A percentile compares a stretch with the other conserved stretches of the same genome.
phyloP scores from a whole-genome alignment of 2,888 invertebrate genomes.

The Leptopilina syphax region DNA sequence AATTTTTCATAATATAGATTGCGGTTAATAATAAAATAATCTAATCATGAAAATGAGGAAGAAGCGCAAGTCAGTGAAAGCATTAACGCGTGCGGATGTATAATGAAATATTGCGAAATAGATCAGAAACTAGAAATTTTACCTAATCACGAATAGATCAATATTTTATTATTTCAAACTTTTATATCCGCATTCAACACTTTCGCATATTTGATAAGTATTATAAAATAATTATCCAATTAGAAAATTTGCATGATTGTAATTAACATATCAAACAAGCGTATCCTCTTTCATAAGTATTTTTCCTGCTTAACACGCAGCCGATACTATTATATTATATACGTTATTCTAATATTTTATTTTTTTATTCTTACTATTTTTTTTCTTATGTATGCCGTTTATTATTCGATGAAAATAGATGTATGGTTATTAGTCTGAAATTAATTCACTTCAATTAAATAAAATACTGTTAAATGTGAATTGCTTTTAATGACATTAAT shows the following conservation, averaged over 20 bases:
- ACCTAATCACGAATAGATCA: slow-evolving; percentile 5
- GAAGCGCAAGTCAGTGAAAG: slow-evolving; percentile 38
- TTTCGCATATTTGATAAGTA: neutral
- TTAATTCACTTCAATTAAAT: too few species aligned
- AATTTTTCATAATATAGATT: neutral
- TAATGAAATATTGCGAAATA: slow-evolving; percentile 21
- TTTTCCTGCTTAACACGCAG: neutral
- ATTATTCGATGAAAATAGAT: too few species aligned
- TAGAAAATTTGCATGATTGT: slow-evolving; percentile 1
- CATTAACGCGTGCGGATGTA: slow-evolving; percentile 8
- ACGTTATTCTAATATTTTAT: neutral
- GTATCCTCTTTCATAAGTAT: slow-evolving; percentile 24
- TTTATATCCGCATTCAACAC: slow-evolving; percentile 29
- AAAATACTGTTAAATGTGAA: too few species aligned
- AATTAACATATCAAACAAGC: slow-evolving; percentile 28
- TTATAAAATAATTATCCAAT: slow-evolving; percentile 22
- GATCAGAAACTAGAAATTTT: slow-evolving; percentile 27
- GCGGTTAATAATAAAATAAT: slow-evolving; percentile 8
- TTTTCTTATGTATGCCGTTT: too few species aligned
- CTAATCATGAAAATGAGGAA: slow-evolving; percentile 27
- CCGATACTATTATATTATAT: neutral
- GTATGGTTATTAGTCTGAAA: too few species aligned
- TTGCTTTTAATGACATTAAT: too few species aligned
- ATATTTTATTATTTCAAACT: slow-evolving; percentile 18
- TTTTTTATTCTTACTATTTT: neutral